Base-by-base conservation (phyloP, 2,797 vertebrate species). In the Sciaenops ocellatus region DNA sequence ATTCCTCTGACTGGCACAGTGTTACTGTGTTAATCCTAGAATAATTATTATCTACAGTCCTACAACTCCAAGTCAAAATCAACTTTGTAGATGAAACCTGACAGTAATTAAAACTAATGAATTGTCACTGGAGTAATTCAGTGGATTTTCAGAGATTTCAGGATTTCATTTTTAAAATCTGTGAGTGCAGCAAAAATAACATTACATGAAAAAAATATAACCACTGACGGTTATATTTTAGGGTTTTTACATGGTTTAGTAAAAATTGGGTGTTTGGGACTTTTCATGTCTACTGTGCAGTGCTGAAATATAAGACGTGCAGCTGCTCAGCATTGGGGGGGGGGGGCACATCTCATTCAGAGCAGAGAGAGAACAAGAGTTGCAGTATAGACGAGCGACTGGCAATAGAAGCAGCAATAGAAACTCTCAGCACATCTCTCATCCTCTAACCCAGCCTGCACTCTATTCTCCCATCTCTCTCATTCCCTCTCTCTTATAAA, bases 381-480 rank as follows among this genome's bases (percentile, higher is more conserved):
- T 34, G 60, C 70, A 78, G 72, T 60, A 63, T 6, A 48, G 52
- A 62, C 1, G 8, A 84, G 69, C 3, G 18, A 48, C 55, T 41
- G 30, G 47, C 7, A n/a, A n/a, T n/a, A n/a, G n/a, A n/a, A n/a
- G n/a, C 30, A 28, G 61, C 41, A n/a, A 48, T 73, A 64, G 68
- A 67, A 67, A 73, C 67, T 67, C 57, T 48, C 50, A 22, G 47
- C 69, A 69, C 54, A 72, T 78, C 57, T 28, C 56, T 84, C 62
- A 64, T 73, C n/a, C 63, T 78, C 55, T 54, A 50, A 72, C 64
- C 30, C 28, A 0, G 16, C 22, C 48, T 52, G 38, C 64, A 24
- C 65, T 74, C 62, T 17, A 46, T 75, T 68, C 70, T 59, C 65
- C 34, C 60, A 41, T 63, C 61, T 38, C 48, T 68, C 24, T 67